Evolutionary conservation across 2,797 vertebrate species (phyloP).

Genomic region (Phoxinus dragarum): DNA sequence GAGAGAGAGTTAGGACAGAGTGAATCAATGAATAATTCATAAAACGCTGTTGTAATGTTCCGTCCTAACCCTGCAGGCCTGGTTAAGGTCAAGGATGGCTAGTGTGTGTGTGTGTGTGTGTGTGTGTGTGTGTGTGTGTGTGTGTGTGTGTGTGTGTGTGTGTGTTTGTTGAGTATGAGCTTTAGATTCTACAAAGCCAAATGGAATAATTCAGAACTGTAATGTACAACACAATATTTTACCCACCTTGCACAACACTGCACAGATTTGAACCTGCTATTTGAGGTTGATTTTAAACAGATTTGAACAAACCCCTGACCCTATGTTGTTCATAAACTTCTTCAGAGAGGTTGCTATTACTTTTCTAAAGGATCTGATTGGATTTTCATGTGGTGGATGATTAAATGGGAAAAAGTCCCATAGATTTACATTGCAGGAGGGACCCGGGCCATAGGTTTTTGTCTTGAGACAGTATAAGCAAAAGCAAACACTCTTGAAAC

Average conservation of each 20-base stretch:
- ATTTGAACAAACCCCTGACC: neutral
- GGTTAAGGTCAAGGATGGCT: slow-evolving; percentile 62
- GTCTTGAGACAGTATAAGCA: neutral
- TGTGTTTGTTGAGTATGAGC: neutral
- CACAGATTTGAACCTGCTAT: slow-evolving; percentile 1
- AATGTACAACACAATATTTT: slow-evolving; percentile 36
- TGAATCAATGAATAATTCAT: slow-evolving; percentile 62
- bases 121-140: slow-evolving; percentile 36
- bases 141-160: slow-evolving; percentile 40
- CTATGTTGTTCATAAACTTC: neutral
- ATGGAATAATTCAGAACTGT: slow-evolving; percentile 46
- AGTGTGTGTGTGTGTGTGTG: slow-evolving; percentile 26
- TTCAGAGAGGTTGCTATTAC: neutral
- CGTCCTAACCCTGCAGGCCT: slow-evolving; percentile 60
- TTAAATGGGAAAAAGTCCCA: neutral
- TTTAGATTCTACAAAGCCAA: slow-evolving; percentile 42
- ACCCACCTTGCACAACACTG: neutral
- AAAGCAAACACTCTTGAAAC: neutral
- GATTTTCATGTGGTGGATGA: neutral
- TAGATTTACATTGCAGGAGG: neutral
- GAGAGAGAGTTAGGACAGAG: slow-evolving; percentile 48
- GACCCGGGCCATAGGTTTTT: neutral
- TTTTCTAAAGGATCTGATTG: neutral
- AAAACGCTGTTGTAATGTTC: slow-evolving; percentile 61
- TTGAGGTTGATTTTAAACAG: neutral